These are phyloP conservation scores for Ivindomyrus marchei DNA, from an alignment of 2,113 vertebrate species.

Conservation along the genomic window DNA sequence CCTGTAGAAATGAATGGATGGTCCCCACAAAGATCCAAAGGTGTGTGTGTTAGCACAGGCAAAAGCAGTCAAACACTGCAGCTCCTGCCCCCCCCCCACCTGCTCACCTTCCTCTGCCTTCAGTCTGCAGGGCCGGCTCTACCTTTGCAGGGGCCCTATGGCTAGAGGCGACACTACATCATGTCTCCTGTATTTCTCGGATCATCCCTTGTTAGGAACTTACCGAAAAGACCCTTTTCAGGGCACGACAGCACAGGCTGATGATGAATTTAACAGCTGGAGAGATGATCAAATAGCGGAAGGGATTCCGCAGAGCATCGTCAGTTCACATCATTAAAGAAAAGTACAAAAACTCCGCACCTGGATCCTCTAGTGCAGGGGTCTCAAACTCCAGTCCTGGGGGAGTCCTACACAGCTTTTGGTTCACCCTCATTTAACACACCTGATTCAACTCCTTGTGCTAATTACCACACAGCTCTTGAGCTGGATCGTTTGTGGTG, in stretches of 20 bases:
- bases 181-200: background rate
- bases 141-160: background rate
- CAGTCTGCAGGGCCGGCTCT: background rate
- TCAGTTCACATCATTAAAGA: background rate
- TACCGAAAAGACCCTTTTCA: background rate
- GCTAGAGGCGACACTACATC: background rate
- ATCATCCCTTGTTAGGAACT: background rate
- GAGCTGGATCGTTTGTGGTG: too few relatives aligned
- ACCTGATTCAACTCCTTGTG: too few relatives aligned
- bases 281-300: background rate
- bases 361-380: background rate
- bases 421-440: too few relatives aligned
- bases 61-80: background rate
- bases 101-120: background rate
- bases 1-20: too few relatives aligned
- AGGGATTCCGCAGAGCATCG: background rate
- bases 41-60: background rate
- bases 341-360: background rate
- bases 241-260: background rate
- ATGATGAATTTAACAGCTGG: background rate
- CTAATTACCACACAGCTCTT: too few relatives aligned
- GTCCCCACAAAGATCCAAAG: too few relatives aligned
- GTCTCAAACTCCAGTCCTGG: too few relatives aligned
- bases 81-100: background rate
- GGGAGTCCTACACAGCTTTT: too few relatives aligned